Base-by-base conservation (phyloP, 2,888 invertebrate genomes). In the Drosophila formosana region DNA sequence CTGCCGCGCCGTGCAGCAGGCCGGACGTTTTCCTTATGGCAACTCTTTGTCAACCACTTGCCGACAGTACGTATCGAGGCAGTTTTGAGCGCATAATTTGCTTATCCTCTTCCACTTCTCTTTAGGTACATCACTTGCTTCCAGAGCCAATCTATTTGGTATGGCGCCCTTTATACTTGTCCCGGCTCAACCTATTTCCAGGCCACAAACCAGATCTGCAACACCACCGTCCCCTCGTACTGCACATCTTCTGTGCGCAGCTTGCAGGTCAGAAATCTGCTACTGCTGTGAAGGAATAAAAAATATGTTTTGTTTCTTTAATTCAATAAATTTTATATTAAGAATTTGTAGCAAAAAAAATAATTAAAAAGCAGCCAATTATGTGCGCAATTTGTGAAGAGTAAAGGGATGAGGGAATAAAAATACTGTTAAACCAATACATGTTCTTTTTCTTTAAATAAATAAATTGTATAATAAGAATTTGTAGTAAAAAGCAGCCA, bases 1-100 rank as follows among this genome's bases (percentile, higher is more conserved):
- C 43, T 89, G 89, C 34, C 25, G 51, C 13, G 4, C 4, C 0
- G 1, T 81, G 0, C 34, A 49, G n/a, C 4, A 39, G 30, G 6
- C 39, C 1, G 88, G 88, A 11, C 72, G 81, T n/a, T 89, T 56
- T 74, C 89, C 88, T 23, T 74, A 78, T 43, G 88, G 89, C 25
- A 61, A 26, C 0, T 8, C 43, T 37, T 4, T 3, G 4, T 7
- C 2, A 9, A 57, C 57, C 5, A 57, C 43, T 3, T 89, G 88
- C 68, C 75, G n/a, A 26, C 78, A 80, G 89, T 89, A 47, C 71
- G 82, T 72, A 13, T 0, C 11, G 39, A 28, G 4, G 5, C 1
- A 7, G 0, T 9, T 1, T 2, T 7, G 7, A 6, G 9, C n/a
- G 3, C 7, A 6, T 18, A 9, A 4, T 28, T 9, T 37, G 25